Base-by-base conservation (phyloP, 2,113 vertebrate species). In the Malurus alboscapulatus region DNA sequence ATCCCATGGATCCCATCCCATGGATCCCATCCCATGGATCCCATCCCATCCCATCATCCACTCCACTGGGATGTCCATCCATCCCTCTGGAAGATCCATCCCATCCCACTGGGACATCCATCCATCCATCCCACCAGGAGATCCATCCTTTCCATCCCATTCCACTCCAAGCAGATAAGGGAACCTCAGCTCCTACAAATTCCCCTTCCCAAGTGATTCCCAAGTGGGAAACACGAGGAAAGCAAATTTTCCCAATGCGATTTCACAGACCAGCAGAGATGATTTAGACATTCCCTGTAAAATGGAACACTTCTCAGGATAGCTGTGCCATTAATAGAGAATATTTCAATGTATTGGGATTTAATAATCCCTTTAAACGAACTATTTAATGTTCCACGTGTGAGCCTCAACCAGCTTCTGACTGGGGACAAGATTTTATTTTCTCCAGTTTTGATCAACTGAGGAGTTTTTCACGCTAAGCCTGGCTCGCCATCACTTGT, bases 301-400 rank as follows among this genome's bases (percentile, higher is more conserved):
- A 74, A 94, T 85, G 51, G 80, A 95, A 89, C 83, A 50, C 78
- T 95, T 90, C 95, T 79, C 79, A 51, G 42, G 87, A 72, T 74
- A 36, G 92, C 83, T 58, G 53, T 36, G 36, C 61, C 72, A 59
- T 94, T 96, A 97, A 95, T 48, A 92, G 92, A 4, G 44, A 96
- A 54, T 91, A 94, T 95, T 97, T 92, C 90, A 21, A 96, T 94
- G 51, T 96, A 94, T 96, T 94, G 87, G 58, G 90, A 92, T 95
- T 95, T 87, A 87, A 84, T 88, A 85, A 88, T 90, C 85, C 17
- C 89, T 95, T 97, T 79, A 96, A 93, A 96, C 79, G 93, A 96
- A 97, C 88, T 95, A 84, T 85, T 96, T 95, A 69, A 93, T 20
- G 93, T 85, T 94, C 79, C 90, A 88, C 81, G 86, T 22, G 72